phyloP scores from a whole-genome alignment of 2,113 vertebrate species.

The Talpa occidentalis region DNA sequence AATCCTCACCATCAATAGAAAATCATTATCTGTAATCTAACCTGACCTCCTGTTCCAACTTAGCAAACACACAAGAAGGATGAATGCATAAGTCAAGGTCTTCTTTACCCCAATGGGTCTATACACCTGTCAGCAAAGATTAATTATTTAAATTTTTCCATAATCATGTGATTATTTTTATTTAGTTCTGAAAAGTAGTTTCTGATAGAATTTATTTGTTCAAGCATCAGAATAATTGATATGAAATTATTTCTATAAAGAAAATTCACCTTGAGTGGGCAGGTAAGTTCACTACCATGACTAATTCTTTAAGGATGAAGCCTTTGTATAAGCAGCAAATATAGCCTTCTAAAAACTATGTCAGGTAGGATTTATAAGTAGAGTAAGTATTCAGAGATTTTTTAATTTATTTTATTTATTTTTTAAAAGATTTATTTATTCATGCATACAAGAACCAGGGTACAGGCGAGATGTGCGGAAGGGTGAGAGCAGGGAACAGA shows the following conservation, averaged over 20 bases:
- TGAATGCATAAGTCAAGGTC: not conserved
- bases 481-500: no score
- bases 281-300: not conserved
- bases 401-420: no score
- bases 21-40: not conserved
- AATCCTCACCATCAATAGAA: not conserved
- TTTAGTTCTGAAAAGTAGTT: conserved; percentile 34
- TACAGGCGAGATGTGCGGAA: no score
- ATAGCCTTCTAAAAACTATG: conserved; percentile 32
- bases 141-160: not conserved
- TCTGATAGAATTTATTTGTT: not conserved
- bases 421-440: no score
- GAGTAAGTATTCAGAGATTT: not conserved
- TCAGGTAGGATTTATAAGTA: not conserved
- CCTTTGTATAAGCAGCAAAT: conserved; percentile 20
- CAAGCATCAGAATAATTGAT: not conserved
- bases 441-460: no score
- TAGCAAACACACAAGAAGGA: not conserved
- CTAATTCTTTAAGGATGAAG: not conserved
- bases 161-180: not conserved
- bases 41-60: not conserved
- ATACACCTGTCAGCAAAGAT: not conserved
- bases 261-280: not conserved
- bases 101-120: not conserved
- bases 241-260: conserved; percentile 1